Base-by-base conservation (phyloP, 2,888 invertebrate species). In the Latrodectus hesperus region DNA sequence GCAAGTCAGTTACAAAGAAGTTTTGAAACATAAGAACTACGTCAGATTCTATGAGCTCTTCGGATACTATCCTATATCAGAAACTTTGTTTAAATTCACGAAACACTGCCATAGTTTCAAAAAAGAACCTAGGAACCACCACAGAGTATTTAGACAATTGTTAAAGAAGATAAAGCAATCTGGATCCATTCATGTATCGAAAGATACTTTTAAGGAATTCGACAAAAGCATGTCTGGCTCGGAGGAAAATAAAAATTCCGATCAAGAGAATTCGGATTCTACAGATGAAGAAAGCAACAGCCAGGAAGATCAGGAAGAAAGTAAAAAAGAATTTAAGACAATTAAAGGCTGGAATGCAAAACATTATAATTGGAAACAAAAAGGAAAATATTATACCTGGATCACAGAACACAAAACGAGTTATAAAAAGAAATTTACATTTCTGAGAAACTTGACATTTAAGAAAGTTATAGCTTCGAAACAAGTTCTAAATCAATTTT, bases 371-470 rank as follows among this genome's bases (percentile, higher is more conserved):
- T 12, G 60, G n/a, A 60, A 60, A 60, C 14, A 16, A 60, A 60
- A 60, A 12, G 12, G 14, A 16, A 12, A 60, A 16, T 60, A 16
- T 60, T 60, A 53, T 8, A 22, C 22, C 11, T 5, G 17, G 10
- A 26, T 17, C 2, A 52, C 12, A 22, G 9, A 55, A 16, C 26
- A 74, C 26, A 55, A 26, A 55, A 55, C 10, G 22, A 55, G 22
- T 3, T 74, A 74, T 16, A 26, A 14, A 22, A 26, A 55, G 11
- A 53, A 14, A 14, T 14, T 22, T 55, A 55, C 52, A 16, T 77
- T 68, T 53, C 51, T 77, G 10, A 77, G 53, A 52, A 49, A 16
- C 14, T 52, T 77, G 52, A 68, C 68, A 14, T 77, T 11, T n/a
- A 60, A n/a, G 14, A 10, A 12, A 16, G 60, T 60, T 12, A 60